A percentile compares a stretch with the other conserved stretches of the same genome.
Evolutionary conservation across 2,797 vertebrate species (phyloP).

Genomic region (Galagoides demidoff): DNA sequence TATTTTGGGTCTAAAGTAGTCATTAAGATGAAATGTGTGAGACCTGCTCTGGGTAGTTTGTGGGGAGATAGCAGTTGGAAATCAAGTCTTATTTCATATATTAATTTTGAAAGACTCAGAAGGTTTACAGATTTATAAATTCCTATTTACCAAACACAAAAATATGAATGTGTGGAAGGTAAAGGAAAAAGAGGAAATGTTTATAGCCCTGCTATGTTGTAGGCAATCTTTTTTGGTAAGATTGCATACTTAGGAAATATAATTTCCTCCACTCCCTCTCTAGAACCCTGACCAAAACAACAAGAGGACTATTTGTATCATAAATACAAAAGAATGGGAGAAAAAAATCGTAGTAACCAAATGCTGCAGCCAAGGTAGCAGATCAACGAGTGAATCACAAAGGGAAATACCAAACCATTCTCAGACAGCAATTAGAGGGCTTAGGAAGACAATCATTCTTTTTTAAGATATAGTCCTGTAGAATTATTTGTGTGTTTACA

Average conservation of each 20-base stretch:
- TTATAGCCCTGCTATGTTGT: not conserved
- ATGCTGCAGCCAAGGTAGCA: not conserved
- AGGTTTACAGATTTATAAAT: constrained; percentile 42
- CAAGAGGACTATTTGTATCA: not conserved
- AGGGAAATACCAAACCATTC: not conserved
- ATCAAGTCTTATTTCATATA: constrained; percentile 53
- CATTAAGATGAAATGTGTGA: constrained; percentile 80
- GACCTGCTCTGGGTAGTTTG: constrained; percentile 33
- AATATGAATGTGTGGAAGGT: not conserved
- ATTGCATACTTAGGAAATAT: constrained; percentile 19
- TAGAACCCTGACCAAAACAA: not conserved
- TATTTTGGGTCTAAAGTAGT: constrained; percentile 80
- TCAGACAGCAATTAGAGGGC: not conserved
- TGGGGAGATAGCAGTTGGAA: constrained; percentile 50
- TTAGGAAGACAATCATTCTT: not conserved
- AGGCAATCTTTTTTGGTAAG: constrained; percentile 14
- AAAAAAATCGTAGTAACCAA: not conserved
- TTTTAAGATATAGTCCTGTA: not conserved
- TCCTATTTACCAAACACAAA: constrained; percentile 58
- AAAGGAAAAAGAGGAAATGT: constrained; percentile 13
- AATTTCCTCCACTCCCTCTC: not conserved
- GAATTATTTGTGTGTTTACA: constrained; percentile 41
- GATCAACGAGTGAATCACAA: not conserved
- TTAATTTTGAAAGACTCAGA: constrained; percentile 60
- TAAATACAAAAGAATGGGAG: not conserved